Evolutionary conservation across 2,113 vertebrate species (phyloP), one percentile per base, ranked within the genome.

Genomic region (Lampris incognitus): DNA sequence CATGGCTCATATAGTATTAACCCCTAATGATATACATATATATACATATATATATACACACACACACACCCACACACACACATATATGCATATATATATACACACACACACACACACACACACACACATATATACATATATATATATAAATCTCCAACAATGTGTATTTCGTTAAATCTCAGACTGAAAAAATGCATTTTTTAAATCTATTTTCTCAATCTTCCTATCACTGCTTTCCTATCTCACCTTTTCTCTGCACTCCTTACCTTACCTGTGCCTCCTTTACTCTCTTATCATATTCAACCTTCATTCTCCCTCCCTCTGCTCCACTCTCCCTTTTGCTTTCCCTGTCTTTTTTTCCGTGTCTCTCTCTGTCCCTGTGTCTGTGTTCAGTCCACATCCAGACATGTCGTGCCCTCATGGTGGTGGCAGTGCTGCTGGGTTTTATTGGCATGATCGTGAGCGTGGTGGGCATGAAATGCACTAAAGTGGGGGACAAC

Each of bases 381-480:
- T 2, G 37, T 60, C 46, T 1, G 11, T 13, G 78, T 87, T 46
- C 91, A 99, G 98, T 95, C 82, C 97, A 99, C 85, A 97, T 99
- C 90, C 98, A 99, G 94, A 96, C 96, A 0, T 96, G 96, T 0
- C 92, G 98, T 38, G 98, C 98, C 46, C 95, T 99, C 66, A 98
- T 99, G 98, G 96, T 99, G 44, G 90, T 97, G 59, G 96, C 97
- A 0, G 95, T 99, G 38, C 95, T 99, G 81, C 91, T 99, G 94
- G 98, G 98, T 56, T 98, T 99, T 49, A 94, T 97, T 1, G 96
- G 93, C 66, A 95, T 97, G 88, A 93, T 99, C 1, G 92, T 98
- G 87, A 99, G 98, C 0, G 97, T 99, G 13, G 90, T 98, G 70
- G 98, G 98, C 76, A 99, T 99, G 97, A 98, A 99, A 74, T 99